Base-by-base conservation (phyloP, 2,888 invertebrate species). In the Loripinus fragilis region DNA sequence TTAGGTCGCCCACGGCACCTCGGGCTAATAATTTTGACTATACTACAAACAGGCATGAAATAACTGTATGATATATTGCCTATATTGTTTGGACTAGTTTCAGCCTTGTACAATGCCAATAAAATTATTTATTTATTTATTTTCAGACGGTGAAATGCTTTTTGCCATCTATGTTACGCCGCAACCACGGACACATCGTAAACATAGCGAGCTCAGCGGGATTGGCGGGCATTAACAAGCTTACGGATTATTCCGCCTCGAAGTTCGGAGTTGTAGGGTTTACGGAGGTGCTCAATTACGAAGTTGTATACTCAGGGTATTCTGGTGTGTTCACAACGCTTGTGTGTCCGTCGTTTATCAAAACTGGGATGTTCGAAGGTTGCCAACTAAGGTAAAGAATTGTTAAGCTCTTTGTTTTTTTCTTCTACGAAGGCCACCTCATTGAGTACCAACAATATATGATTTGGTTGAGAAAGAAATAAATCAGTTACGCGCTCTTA, bases 291-390 rank as follows among this genome's bases (percentile, higher is more conserved):
- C 95, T 98, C 0, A 95, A 96, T 72, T 88, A 89, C 69, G 92
- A 92, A 52, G 71, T 92, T 20, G 76, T 86, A 30, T 87, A 88
- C 55, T 83, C 88, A 10, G 93, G 93, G 0, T 87, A 92, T 38
- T 88, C 95, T 86, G 96, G 96, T 48, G 96, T 98, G 23, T 95
- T 96, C 87, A 97, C 97, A 0, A 98, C 98, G 0, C 96, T 96
- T n/a, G 96, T 98, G 79, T 98, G 98, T 92, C 98, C 99, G 0
- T 98, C 97, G 94, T 98, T 97, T 93, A 97, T 98, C 84, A 97
- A 98, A 92, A 98, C 98, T 1, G 98, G 98, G 89, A 98, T 99
- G 98, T 98, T 99, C 92, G 96, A 96, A 78, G 96, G 97, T 87
- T 97, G 97, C 65, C 95, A 96, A 89, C 96, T 90, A 85, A 88